A percentile compares a stretch with the other conserved stretches of the same genome.
Evolutionary conservation across 2,888 invertebrate species (phyloP).

Genomic region (Hyalella azteca): DNA sequence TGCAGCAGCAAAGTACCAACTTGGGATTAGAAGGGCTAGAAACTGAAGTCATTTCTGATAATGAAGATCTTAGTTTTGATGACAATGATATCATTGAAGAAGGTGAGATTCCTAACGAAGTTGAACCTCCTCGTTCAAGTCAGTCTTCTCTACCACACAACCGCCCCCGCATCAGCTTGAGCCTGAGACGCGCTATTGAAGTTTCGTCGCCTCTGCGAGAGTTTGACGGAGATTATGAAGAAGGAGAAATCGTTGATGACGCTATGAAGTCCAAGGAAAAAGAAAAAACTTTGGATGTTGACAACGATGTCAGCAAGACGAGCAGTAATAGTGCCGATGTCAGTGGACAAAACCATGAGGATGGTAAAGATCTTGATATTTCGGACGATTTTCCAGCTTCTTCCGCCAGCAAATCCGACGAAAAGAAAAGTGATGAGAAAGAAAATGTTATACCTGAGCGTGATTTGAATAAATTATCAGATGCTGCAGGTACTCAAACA

Average conservation of each 20-base stretch:
- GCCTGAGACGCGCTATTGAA: conserved; percentile 53
- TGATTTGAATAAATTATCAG: background rate
- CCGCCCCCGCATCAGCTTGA: conserved; percentile 48
- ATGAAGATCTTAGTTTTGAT: conserved; percentile 73
- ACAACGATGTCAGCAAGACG: background rate
- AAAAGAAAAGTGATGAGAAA: conserved; percentile 38
- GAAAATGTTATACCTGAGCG: conserved; percentile 39
- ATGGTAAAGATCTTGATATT: conserved; percentile 6
- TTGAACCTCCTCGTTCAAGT: conserved; percentile 42
- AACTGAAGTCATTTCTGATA: conserved; percentile 78
- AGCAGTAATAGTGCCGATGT: background rate
- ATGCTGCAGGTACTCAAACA: background rate
- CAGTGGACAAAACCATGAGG: background rate
- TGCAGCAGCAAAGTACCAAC: conserved; percentile 42
- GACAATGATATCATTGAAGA: conserved; percentile 61
- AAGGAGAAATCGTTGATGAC: conserved; percentile 57
- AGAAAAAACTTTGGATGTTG: conserved; percentile 20
- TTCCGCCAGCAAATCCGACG: background rate
- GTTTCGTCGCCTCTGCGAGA: conserved; percentile 60
- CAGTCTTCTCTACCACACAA: conserved; percentile 12
- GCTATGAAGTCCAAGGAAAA: conserved; percentile 51
- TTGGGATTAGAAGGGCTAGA: conserved; percentile 70
- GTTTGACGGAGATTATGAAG: conserved; percentile 61
- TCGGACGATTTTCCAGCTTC: no score
- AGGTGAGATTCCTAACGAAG: conserved; percentile 58